phyloP scores from a whole-genome alignment of 2,888 invertebrate genomes.

The Coelopa pilipes region DNA sequence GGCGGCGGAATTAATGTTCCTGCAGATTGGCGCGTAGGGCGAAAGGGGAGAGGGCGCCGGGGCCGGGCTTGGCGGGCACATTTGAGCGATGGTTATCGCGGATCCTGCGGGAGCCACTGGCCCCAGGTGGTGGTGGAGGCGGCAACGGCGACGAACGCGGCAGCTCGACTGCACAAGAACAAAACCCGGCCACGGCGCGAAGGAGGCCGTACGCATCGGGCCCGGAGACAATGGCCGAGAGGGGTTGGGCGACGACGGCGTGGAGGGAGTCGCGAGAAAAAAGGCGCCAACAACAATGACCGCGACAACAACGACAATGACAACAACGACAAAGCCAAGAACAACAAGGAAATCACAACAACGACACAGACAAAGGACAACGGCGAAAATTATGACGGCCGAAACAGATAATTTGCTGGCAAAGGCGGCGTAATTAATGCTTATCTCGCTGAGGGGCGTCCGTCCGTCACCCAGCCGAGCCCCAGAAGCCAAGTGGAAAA shows the following conservation, averaged over 20 bases:
- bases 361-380: constrained; percentile 40
- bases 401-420: constrained; percentile 47
- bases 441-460: constrained; percentile 45
- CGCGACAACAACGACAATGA: too few relatives aligned
- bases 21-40: constrained; percentile 34
- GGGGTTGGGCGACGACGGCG: too few relatives aligned
- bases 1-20: constrained; percentile 37
- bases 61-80: constrained; percentile 8
- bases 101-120: constrained; percentile 6
- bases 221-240: too few relatives aligned
- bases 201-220: too few relatives aligned
- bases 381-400: constrained; percentile 47
- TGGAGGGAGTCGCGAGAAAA: too few relatives aligned
- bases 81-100: constrained; percentile 30
- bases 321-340: too few relatives aligned
- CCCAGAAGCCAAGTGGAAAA: too few relatives aligned
- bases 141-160: too few relatives aligned
- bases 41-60: neutral
- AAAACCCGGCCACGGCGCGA: constrained; percentile 6
- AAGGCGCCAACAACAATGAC: too few relatives aligned
- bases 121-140: too few relatives aligned
- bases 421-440: constrained; percentile 56
- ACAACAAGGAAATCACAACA: constrained; percentile 16
- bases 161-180: constrained; percentile 39
- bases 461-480: neutral